Conservation (phyloP, 2,888 invertebrate genomes). For the Diplolepis rosae region DNA sequence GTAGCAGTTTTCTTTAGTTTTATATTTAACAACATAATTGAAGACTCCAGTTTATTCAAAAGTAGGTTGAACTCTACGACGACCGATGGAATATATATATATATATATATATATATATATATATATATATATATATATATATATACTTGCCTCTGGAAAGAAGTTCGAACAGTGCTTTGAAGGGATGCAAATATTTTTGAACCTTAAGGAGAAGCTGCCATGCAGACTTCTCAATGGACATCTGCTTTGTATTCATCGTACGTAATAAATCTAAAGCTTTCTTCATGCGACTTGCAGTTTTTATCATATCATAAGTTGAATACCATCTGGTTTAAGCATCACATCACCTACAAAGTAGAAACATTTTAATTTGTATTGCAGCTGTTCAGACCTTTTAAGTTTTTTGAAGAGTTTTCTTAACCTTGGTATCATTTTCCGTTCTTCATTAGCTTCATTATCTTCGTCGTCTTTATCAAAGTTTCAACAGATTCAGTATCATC, state of each 20-base stretch:
- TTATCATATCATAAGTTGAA: background rate
- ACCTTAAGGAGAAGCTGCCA: background rate
- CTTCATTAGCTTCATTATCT: background rate
- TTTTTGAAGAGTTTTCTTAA: background rate
- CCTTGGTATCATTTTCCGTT: background rate
- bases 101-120: too few relatives aligned
- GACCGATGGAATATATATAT: slow-evolving; percentile 4
- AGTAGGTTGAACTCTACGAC: slow-evolving; percentile 1
- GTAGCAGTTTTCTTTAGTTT: background rate
- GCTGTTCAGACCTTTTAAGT: background rate
- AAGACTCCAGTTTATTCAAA: background rate
- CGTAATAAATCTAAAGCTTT: background rate
- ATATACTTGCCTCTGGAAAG: background rate
- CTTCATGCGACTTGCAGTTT: slow-evolving; percentile 1
- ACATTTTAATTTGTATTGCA: background rate
- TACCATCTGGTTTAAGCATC: background rate
- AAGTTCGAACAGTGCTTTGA: background rate
- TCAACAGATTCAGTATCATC: background rate
- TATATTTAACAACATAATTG: background rate
- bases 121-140: too few relatives aligned
- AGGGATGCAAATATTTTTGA: background rate
- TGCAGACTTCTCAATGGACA: background rate
- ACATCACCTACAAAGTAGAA: background rate
- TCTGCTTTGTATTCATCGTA: background rate
- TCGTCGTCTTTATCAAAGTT: background rate